Conservation (phyloP, 2,113 vertebrate genomes). For the Anolis carolinensis region DNA sequence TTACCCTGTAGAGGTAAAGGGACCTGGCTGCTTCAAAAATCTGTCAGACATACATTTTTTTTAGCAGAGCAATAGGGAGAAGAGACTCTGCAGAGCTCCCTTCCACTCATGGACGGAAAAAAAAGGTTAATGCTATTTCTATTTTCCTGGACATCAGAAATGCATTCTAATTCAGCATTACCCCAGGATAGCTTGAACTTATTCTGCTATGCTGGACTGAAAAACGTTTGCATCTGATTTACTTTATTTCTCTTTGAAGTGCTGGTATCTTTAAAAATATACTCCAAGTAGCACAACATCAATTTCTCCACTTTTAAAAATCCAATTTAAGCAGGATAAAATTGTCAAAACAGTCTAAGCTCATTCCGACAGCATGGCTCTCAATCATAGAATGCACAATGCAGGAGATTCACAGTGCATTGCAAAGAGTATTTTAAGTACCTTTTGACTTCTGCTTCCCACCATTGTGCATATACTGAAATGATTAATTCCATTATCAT, state of each 20-base stretch:
- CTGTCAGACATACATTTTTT: constrained; percentile 9
- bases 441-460: constrained; percentile 38
- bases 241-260: constrained; percentile 74
- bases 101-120: not conserved
- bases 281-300: constrained; percentile 64
- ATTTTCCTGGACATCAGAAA: constrained; percentile 36
- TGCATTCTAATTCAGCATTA: constrained; percentile 64
- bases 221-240: constrained; percentile 71
- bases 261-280: constrained; percentile 69
- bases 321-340: constrained; percentile 69
- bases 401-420: constrained; percentile 29
- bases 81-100: constrained; percentile 3
- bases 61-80: constrained; percentile 14
- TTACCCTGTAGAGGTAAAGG: constrained; percentile 52
- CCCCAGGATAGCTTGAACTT: constrained; percentile 67
- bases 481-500: constrained; percentile 51
- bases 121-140: constrained; percentile 28
- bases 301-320: constrained; percentile 68
- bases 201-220: constrained; percentile 68
- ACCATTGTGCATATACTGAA: constrained; percentile 40
- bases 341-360: constrained; percentile 63
- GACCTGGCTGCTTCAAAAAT: constrained; percentile 28
- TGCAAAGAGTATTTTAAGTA: constrained; percentile 46
- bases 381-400: constrained; percentile 37
- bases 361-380: constrained; percentile 52